Base-by-base conservation (phyloP, 2,113 vertebrate species). In the Baryphthengus martii region DNA sequence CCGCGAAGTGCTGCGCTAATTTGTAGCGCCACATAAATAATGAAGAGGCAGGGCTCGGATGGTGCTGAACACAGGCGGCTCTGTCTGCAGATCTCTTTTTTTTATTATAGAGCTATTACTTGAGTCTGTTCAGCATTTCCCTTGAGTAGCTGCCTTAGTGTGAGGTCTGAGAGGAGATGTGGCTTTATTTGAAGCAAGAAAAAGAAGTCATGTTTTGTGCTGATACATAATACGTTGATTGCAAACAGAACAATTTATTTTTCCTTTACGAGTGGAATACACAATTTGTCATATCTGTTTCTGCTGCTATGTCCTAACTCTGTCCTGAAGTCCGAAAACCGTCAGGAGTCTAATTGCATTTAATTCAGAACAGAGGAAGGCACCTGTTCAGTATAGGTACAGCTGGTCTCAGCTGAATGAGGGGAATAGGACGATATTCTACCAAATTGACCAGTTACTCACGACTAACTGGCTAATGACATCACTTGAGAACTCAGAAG, bases 41-140 rank as follows among this genome's bases (percentile, higher is more conserved):
- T 90, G 40, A 88, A 82, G 7, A 58, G 42, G 50, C 29, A 85
- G 58, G 62, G 71, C 85, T 90, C 28, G 9, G 78, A 49, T 66
- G 87, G 55, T 91, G 39, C 40, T 82, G 74, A 90, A 33, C 52
- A 10, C 35, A 86, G 59, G 20, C 56, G 52, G 59, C 61, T 75
- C 82, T 78, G 67, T 39, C 75, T 96, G 90, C 85, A 89, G 79
- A 80, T 81, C 82, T 84, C 3, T 65, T 81, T 65, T 81, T 88
- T 88, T 88, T 81, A 86, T 81, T 92, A 68, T 33, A 75, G 35
- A 93, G 75, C 79, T 93, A 61, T 90, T 94, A 88, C 83, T 81
- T 31, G 56, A 88, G 72, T 45, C 63, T 92, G 88, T 81, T 92
- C 52, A 65, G 73, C 79, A 61, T 80, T 71, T 90, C 88, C 68